Evolutionary conservation across 1,140 invertebrate genomes (phyloP).

Genomic region (Neelides sp.): DNA sequence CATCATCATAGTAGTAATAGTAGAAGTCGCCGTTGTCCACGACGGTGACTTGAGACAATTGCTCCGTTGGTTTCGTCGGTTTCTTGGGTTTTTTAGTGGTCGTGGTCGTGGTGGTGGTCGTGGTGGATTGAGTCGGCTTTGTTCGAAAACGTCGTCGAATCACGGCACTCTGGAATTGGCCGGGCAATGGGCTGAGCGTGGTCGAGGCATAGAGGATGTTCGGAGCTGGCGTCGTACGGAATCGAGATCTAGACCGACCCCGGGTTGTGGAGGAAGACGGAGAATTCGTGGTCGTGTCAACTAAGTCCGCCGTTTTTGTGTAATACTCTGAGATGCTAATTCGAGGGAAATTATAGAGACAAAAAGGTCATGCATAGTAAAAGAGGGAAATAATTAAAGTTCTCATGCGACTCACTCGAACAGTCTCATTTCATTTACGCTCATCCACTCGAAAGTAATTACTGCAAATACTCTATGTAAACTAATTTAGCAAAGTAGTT

Average conservation of each 20-base stretch:
- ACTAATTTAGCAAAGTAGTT: slow-evolving; percentile 6
- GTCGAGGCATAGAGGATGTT: slow-evolving; percentile 9
- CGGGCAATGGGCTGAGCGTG: slow-evolving; percentile 2
- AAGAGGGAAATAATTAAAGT: no score
- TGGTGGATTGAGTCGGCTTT: slow-evolving; percentile 16
- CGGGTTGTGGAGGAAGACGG: not conserved
- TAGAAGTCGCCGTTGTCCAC: slow-evolving; percentile 35
- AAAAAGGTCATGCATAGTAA: no score
- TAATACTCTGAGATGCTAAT: no score
- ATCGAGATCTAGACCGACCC: slow-evolving; percentile 12
- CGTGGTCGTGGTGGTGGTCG: slow-evolving; percentile 11
- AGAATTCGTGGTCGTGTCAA: not conserved
- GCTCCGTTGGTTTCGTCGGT: slow-evolving; percentile 9
- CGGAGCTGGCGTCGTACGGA: slow-evolving; percentile 13
- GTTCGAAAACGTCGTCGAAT: slow-evolving; percentile 19
- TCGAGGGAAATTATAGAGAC: no score
- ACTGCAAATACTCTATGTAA: not conserved
- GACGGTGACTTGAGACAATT: slow-evolving; percentile 32
- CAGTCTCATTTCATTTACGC: no score
- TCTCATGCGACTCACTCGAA: no score
- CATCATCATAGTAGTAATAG: slow-evolving; percentile 36
- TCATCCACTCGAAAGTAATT: not conserved
- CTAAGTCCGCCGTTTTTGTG: not conserved
- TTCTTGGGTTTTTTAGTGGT: slow-evolving; percentile 6
- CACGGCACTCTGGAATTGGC: slow-evolving; percentile 10